phyloP scores from a whole-genome alignment of 2,888 invertebrate species.

The Campoletis raptor region DNA sequence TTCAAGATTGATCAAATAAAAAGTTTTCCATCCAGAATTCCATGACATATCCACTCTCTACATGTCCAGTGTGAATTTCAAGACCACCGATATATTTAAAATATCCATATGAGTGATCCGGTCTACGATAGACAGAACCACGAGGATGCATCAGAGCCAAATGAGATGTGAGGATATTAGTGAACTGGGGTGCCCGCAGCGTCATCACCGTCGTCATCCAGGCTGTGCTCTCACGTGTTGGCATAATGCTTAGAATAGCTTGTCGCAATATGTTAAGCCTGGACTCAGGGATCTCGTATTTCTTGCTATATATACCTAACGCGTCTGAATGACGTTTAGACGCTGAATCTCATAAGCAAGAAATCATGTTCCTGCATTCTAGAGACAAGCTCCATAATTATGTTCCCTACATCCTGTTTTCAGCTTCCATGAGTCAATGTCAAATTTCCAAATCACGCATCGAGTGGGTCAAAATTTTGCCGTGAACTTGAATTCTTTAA shows the following conservation, averaged over 20 bases:
- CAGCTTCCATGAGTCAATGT: constrained; percentile 24
- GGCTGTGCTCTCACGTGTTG: constrained; percentile 61
- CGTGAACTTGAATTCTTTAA: background rate
- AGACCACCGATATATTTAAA: constrained; percentile 29
- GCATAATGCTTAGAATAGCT: constrained; percentile 83
- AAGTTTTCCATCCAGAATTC: background rate
- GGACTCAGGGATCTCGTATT: constrained; percentile 41
- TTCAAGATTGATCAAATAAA: background rate
- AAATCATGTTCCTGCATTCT: constrained; percentile 38
- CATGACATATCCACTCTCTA: background rate
- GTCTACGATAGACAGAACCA: constrained; percentile 60
- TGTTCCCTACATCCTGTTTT: background rate
- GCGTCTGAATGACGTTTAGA: constrained; percentile 42
- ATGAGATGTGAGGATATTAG: constrained; percentile 73
- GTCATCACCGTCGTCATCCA: constrained; percentile 41
- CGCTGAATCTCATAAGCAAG: constrained; percentile 43
- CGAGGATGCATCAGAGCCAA: constrained; percentile 58
- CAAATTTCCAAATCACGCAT: background rate
- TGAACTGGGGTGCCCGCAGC: constrained; percentile 65
- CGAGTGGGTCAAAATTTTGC: background rate
- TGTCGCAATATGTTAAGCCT: constrained; percentile 83
- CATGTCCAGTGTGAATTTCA: background rate
- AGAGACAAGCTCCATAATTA: constrained; percentile 21
- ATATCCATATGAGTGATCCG: constrained; percentile 56
- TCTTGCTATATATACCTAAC: constrained; percentile 5